Base-by-base conservation (phyloP, 2,888 invertebrate genomes). In the Troilus luridus region DNA sequence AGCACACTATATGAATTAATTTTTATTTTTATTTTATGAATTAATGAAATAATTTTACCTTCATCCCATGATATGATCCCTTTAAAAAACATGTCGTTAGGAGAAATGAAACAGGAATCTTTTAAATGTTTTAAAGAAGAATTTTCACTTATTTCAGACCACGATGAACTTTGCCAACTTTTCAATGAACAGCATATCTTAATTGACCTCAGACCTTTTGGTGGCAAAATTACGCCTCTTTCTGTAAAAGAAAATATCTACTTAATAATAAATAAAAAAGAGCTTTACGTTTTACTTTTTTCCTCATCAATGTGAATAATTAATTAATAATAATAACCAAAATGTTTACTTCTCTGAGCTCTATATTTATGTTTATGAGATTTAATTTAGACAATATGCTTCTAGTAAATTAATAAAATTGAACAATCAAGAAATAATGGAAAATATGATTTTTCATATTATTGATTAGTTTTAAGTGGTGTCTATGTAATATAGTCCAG, bases 21-120 rank as follows among this genome's bases (percentile, higher is more conserved):
- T 41, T 41, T 41, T 41, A 41, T 41, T 41, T 41, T 41, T 41
- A 41, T 41, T 41, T 67, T 72, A 27, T 72, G 7, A 77, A 17
- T 17, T 41, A 41, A 5, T 77, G 27, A 41, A 41, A 77, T 9
- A 77, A 89, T 72, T 21, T 93, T 94, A 96, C 96, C 95, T 93
- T 96, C 96, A 91, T 97, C 97, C 92, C 98, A 95, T n/a, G 97
- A 96, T 92, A 98, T 95, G 27, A 96, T 95, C n/a, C 97, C 97
- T 93, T 96, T 95, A 94, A 97, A 98, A 93, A 97, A 96, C 93
- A 97, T 95, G 94, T 97, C 96, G 88, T 95, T 95, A 5, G 95
- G 94, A 19, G 94, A 95, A 0, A 97, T 96, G 85, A 96, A 93
- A 91, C 95, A 95, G 91, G 95, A 95, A 24, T 96, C 95, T 91